Percentiles rank a stretch among this genome's conserved stretches.
Evolutionary conservation across 2,113 vertebrate species (phyloP).

Genomic region (Gopherus evgoodei): DNA sequence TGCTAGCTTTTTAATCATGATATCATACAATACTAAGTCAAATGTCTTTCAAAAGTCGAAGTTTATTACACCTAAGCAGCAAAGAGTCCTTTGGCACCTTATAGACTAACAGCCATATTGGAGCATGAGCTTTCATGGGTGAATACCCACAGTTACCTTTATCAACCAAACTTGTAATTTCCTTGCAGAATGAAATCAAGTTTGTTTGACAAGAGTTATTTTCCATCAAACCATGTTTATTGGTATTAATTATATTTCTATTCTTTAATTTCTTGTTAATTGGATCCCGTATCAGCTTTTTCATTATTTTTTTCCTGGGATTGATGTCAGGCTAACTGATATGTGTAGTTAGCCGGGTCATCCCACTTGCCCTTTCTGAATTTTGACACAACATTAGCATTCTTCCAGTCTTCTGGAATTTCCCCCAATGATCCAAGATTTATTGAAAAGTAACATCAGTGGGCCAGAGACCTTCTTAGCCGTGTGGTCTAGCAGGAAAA

Average conservation of each 20-base stretch:
- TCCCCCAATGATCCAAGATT: not conserved
- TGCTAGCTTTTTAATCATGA: too few species aligned
- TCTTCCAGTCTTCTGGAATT: not conserved
- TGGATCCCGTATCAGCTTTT: not conserved
- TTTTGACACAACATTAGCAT: not conserved
- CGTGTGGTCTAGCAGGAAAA: not conserved
- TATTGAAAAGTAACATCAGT: not conserved
- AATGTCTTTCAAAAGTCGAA: too few species aligned
- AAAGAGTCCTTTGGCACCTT: too few species aligned
- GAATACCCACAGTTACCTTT: not conserved
- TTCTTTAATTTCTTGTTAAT: not conserved
- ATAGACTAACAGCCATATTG: too few species aligned
- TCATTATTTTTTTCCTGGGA: not conserved
- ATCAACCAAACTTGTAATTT: not conserved
- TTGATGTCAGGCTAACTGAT: not conserved
- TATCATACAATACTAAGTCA: too few species aligned
- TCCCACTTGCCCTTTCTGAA: not conserved
- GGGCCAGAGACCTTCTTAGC: not conserved
- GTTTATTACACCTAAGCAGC: not conserved
- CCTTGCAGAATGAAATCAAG: not conserved
- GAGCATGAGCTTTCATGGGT: too few species aligned
- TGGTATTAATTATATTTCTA: not conserved
- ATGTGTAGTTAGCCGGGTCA: not conserved
- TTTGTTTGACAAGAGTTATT: not conserved
- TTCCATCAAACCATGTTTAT: not conserved